Evolutionary conservation across 2,113 vertebrate genomes (phyloP), one percentile per base, ranked within the genome.

Genomic region (Arenaria interpres): DNA sequence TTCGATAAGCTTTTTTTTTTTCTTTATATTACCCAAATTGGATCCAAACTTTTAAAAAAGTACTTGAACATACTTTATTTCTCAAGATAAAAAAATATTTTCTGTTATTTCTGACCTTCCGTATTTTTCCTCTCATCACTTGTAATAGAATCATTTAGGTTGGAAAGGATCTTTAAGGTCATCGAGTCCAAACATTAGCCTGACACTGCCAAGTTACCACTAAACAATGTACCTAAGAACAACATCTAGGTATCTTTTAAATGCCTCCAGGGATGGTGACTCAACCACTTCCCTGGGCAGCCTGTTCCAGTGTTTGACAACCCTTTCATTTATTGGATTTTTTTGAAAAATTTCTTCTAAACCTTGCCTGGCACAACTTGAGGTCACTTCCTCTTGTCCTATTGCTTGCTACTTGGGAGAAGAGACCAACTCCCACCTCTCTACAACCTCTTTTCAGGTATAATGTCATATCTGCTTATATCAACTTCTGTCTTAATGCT

Each of bases 341-440:
- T 39, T 43, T 43, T 5, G 14, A 43, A 43, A 43, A 43, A 43
- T 43, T 43, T 43, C 41, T 43, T 43, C 23, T 62, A 39, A 62
- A 16, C 33, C 15, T 60, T 3, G 18, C 18, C 6, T 75, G 35
- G 27, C 0, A 0, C 27, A 51, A 46, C 46, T 25, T 68, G 23
- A 39, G 25, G 30, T 4, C 1, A 3, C 56, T 71, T 69, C n/a
- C 7, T 71, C 24, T 79, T 3, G 20, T 43, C 7, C 43, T 78
- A 2, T 84, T 2, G 0, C 21, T 24, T 62, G 6, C n/a, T 43
- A 23, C 12, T 35, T 37, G 50, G 35, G 41, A 71, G 7, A 32
- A 80, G 41, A 48, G 25, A 51, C 16, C 1, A 0, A 32, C 9
- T 1, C 21, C 8, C 14, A 27, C 14, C 21, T 71, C 0, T 1